These are phyloP conservation scores for Perognathus longimembris DNA, from an alignment of 2,113 vertebrate species.

Conservation along the genomic window DNA sequence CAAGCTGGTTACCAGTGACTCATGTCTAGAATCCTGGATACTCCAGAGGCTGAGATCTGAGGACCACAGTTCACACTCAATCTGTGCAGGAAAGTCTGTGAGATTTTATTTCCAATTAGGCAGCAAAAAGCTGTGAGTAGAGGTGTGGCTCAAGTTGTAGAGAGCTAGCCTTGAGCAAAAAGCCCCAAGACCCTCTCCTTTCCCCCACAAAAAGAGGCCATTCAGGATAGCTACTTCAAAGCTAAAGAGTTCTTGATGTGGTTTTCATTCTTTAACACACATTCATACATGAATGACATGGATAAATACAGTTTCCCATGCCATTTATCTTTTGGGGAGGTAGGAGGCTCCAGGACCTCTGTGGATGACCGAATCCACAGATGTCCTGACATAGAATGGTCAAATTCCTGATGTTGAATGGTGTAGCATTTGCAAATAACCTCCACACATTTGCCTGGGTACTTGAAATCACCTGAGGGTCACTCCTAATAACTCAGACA, in stretches of 20 bases:
- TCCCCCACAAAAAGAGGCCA: not conserved
- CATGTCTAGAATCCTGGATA: no score
- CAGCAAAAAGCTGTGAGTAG: no score
- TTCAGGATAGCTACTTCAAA: not conserved
- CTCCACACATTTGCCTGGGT: not conserved
- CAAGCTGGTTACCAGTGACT: no score
- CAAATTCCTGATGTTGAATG: not conserved
- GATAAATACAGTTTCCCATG: not conserved
- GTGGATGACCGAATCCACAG: not conserved
- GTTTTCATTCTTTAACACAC: not conserved
- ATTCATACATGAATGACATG: not conserved
- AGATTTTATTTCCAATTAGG: no score
- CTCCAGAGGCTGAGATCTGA: no score
- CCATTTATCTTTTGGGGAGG: not conserved
- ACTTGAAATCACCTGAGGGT: not conserved
- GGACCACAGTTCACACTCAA: no score
- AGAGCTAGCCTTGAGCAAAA: no score
- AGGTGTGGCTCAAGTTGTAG: no score
- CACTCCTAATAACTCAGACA: not conserved
- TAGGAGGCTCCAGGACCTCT: not conserved
- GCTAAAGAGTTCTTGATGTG: not conserved
- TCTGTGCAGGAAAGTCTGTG: no score
- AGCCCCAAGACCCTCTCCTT: no score
- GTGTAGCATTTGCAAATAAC: not conserved
- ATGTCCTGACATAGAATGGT: not conserved